A percentile compares a stretch with the other conserved stretches of the same genome.
Evolutionary conservation across 2,888 invertebrate species (phyloP).

Genomic region (Conchocele bisecta): DNA sequence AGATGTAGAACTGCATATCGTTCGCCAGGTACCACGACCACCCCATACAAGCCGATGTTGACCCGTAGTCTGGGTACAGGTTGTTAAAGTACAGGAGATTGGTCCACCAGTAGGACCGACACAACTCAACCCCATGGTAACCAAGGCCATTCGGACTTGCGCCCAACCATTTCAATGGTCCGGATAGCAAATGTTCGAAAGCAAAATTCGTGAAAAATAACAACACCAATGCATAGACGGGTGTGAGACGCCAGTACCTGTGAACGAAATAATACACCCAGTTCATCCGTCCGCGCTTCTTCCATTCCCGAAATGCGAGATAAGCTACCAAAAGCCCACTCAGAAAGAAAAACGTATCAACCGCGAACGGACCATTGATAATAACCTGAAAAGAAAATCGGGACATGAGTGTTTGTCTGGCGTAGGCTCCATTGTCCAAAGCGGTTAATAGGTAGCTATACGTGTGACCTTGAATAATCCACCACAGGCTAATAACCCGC

Average conservation of each 20-base stretch:
- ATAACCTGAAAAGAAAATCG: conserved; percentile 68
- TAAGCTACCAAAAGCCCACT: conserved; percentile 56
- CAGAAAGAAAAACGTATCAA: conserved; percentile 77
- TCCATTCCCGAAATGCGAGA: conserved; percentile 34
- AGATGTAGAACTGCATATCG: conserved; percentile 69
- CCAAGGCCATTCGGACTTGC: conserved; percentile 10
- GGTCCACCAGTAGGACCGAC: conserved; percentile 75
- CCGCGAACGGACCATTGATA: conserved; percentile 72
- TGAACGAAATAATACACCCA: conserved; percentile 57
- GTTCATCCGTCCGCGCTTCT: conserved; percentile 29
- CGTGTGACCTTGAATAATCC: conserved; percentile 76
- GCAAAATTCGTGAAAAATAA: conserved; percentile 38
- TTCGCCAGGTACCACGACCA: conserved; percentile 65
- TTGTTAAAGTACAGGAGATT: conserved; percentile 76
- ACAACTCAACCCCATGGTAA: conserved; percentile 19
- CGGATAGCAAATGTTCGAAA: conserved; percentile 32
- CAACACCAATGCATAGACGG: conserved; percentile 51
- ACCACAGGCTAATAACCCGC: conserved; percentile 81
- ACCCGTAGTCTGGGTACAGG: conserved; percentile 62
- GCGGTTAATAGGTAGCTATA: conserved; percentile 34
- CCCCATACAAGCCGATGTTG: conserved; percentile 64
- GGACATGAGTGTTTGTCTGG: conserved; percentile 7
- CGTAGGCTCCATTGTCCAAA: conserved; percentile 43
- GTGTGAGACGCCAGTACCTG: conserved; percentile 65
- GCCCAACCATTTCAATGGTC: conserved; percentile 47